phyloP scores from a whole-genome alignment of 1,140 invertebrate species.

The Anagrus nilaparvatae region DNA sequence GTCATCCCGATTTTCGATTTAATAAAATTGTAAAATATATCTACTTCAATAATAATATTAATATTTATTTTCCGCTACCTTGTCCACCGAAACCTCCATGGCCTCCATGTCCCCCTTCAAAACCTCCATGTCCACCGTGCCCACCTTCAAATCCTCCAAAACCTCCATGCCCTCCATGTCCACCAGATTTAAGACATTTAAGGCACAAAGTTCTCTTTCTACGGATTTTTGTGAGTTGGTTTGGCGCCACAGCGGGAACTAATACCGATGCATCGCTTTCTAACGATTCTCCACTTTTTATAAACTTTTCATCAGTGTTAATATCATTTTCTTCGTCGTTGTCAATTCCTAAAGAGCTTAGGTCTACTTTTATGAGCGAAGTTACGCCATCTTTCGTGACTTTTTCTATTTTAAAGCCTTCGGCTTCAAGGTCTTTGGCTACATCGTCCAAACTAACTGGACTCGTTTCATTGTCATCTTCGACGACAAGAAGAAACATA shows the following conservation, averaged over 20 bases:
- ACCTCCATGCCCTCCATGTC: background rate
- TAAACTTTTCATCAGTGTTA: background rate
- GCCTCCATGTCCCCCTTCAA: conserved; percentile 13
- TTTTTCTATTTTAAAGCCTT: conserved; percentile 32
- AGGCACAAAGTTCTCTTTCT: conserved; percentile 26
- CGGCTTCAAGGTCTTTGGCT: conserved; percentile 27
- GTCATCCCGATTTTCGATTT: too few species aligned
- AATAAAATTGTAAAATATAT: background rate
- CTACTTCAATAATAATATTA: background rate
- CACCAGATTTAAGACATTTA: conserved; percentile 19
- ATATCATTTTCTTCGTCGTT: background rate
- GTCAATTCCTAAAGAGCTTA: conserved; percentile 23
- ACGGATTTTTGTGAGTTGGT: conserved; percentile 24
- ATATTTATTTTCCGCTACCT: background rate
- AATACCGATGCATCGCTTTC: too few species aligned
- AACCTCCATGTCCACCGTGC: conserved; percentile 9
- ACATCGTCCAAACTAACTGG: conserved; percentile 29
- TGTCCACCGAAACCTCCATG: conserved; percentile 7
- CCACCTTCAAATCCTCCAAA: conserved; percentile 14
- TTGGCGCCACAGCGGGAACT: conserved; percentile 8
- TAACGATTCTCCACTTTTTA: background rate
- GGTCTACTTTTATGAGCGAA: conserved; percentile 26
- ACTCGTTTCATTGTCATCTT: conserved; percentile 24
- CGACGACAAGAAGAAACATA: conserved; percentile 30
- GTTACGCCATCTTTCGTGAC: conserved; percentile 25